Evolutionary conservation across 2,797 vertebrate genomes (phyloP).

Genomic region (Siniperca scherzeri): DNA sequence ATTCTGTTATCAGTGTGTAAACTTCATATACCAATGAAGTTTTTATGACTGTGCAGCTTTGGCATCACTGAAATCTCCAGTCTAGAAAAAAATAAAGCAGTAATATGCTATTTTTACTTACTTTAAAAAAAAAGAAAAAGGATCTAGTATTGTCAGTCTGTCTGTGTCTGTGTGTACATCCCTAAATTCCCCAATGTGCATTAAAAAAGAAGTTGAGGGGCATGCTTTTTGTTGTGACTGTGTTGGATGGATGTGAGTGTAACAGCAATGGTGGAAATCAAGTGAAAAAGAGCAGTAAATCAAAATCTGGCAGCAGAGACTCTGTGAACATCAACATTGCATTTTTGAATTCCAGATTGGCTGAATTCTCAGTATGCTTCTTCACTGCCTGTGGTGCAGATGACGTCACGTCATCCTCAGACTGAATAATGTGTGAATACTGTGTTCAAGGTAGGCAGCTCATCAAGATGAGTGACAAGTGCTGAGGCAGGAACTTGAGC

Average conservation of each 20-base stretch:
- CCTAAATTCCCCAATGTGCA: conserved; percentile 11
- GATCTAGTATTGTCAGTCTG: not conserved
- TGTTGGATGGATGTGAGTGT: conserved; percentile 3
- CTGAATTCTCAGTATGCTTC: conserved; percentile 1
- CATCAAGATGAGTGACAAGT: conserved; percentile 46
- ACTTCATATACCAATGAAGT: conserved; percentile 34
- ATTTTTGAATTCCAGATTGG: conserved; percentile 9
- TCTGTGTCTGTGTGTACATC: not conserved
- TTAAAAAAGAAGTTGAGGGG: not conserved
- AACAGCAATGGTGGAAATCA: conserved; percentile 3
- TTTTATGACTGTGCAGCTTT: conserved; percentile 35
- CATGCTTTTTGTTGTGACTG: conserved; percentile 28
- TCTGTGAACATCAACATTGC: conserved; percentile 11
- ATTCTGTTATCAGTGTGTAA: conserved; percentile 37
- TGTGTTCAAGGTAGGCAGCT: conserved; percentile 15
- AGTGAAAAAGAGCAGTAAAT: not conserved
- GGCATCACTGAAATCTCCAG: not conserved
- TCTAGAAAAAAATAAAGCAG: not conserved
- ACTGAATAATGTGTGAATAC: conserved; percentile 24
- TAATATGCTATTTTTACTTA: not conserved
- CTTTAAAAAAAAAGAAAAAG: conserved; percentile 11
- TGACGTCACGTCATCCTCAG: conserved; percentile 12
- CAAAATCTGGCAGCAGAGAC: conserved; percentile 30
- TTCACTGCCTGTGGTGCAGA: conserved; percentile 8
- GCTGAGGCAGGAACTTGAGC: conserved; percentile 3